A percentile compares a stretch with the other conserved stretches of the same genome.
These are phyloP conservation scores for Eonycteris spelaea DNA, from an alignment of 2,113 vertebrate genomes.

Conservation along the genomic window DNA sequence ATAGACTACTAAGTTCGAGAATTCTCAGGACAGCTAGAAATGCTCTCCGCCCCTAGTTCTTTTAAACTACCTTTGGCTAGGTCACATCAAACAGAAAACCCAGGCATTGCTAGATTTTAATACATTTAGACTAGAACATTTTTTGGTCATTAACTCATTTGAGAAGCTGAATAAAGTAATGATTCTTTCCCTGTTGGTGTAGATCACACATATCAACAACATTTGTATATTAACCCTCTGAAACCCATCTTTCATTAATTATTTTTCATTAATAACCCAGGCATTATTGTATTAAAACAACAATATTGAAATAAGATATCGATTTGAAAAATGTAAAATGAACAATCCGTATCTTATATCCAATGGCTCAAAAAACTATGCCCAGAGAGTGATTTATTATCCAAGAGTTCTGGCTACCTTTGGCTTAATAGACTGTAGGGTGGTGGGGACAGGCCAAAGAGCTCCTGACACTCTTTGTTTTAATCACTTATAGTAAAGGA, in stretches of 20 bases:
- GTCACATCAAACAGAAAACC: background rate
- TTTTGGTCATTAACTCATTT: background rate
- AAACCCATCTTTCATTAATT: background rate
- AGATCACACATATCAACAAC: slow-evolving; percentile 17
- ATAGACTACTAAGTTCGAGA: background rate
- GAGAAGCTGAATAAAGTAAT: background rate
- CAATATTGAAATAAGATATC: background rate
- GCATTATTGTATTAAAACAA: background rate
- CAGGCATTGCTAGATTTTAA: background rate
- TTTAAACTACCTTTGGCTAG: background rate
- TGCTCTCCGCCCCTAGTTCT: background rate
- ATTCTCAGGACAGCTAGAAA: background rate
- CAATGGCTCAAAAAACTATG: slow-evolving; percentile 18
- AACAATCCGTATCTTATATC: background rate
- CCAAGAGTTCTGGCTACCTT: slow-evolving; percentile 14
- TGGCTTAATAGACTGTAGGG: background rate
- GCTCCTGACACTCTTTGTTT: background rate
- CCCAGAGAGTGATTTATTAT: slow-evolving; percentile 14
- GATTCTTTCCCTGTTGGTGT: background rate
- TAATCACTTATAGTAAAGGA: background rate
- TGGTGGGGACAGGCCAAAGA: background rate
- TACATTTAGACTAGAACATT: background rate
- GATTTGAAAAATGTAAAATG: slow-evolving; percentile 32
- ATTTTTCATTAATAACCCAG: slow-evolving; percentile 24
- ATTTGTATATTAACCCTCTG: background rate